Evolutionary conservation across 2,888 invertebrate genomes (phyloP).

Genomic region (Blastobasis lacticolella): DNA sequence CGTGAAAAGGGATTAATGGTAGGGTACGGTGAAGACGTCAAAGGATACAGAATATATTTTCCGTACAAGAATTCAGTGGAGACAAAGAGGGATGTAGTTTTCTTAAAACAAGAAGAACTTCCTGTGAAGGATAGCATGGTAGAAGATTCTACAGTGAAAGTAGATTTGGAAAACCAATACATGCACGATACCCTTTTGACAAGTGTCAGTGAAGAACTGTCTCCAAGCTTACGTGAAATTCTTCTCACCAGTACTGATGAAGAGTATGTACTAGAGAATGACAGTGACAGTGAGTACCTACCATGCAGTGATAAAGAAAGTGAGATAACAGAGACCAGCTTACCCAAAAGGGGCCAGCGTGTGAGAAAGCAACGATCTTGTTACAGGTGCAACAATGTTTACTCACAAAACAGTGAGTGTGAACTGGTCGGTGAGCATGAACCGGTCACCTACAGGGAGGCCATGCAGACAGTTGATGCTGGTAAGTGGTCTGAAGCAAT

Average conservation of each 20-base stretch:
- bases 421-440: background rate
- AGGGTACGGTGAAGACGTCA: slow-evolving; percentile 13
- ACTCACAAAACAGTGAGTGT: background rate
- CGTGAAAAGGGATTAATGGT: slow-evolving; percentile 11
- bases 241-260: background rate
- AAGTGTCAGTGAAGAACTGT: background rate
- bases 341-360: background rate
- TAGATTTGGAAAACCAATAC: background rate
- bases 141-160: background rate
- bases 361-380: slow-evolving; percentile 7
- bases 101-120: slow-evolving; percentile 2
- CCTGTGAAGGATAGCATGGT: background rate
- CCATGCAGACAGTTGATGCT: slow-evolving; percentile 3
- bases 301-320: background rate
- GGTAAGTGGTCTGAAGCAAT: slow-evolving; percentile 9
- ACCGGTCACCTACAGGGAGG: slow-evolving; percentile 12
- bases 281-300: background rate
- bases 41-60: slow-evolving; percentile 13
- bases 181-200: background rate
- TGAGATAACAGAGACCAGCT: background rate
- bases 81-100: slow-evolving; percentile 11
- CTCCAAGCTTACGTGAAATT: background rate
- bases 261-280: background rate
- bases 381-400: background rate
- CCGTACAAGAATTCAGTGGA: slow-evolving; percentile 9